Evolutionary conservation across 2,797 vertebrate species (phyloP), one percentile per base, ranked within the genome.

Genomic region (Silurus lanzhouensis): DNA sequence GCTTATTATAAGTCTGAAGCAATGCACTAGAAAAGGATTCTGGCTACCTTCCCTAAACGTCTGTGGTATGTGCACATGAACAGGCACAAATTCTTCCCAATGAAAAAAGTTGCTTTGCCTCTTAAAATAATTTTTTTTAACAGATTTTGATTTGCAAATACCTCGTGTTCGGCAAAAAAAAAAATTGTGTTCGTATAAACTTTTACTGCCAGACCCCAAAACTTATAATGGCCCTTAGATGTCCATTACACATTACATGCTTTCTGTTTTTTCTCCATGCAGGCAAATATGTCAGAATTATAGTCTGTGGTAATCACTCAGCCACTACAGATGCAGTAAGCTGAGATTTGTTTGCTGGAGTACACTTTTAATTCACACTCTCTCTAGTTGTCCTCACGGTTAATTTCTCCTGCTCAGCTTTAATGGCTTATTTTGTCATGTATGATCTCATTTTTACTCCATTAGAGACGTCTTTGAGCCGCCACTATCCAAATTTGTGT

Each of bases 61-160:
- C 63, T 79, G 76, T 61, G 76, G 76, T 79, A 61, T 63, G 27
- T 46, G 58, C 63, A 58, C 57, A 61, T 63, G 58, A 63, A 58
- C 76, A 63, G 57, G 76, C 76, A 79, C 58, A 79, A n/a, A 44
- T n/a, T 46, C 77, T 46, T 46, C 20, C 20, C 14, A 15, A 19
- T 79, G n/a, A 48, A 48, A 3, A 80, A 64, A 60, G 19, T 77
- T 19, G 3, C 12, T 38, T 38, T 38, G 38, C 38, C 38, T 38
- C 38, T 38, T 38, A 38, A 38, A 38, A 38, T 38, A 38, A 38
- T 38, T 38, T 38, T 38, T 38, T n/a, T 64, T 63, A 25, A n/a
- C 20, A 2, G 13, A 25, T 64, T 80, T 25, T 80, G 20, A 60
- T 63, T 48, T 80, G 38, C 58, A 79, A 46, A 63, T 79, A 78